Evolutionary conservation across 2,113 vertebrate genomes (phyloP), one percentile per base, ranked within the genome.

Genomic region (Poeciliopsis retropinna): DNA sequence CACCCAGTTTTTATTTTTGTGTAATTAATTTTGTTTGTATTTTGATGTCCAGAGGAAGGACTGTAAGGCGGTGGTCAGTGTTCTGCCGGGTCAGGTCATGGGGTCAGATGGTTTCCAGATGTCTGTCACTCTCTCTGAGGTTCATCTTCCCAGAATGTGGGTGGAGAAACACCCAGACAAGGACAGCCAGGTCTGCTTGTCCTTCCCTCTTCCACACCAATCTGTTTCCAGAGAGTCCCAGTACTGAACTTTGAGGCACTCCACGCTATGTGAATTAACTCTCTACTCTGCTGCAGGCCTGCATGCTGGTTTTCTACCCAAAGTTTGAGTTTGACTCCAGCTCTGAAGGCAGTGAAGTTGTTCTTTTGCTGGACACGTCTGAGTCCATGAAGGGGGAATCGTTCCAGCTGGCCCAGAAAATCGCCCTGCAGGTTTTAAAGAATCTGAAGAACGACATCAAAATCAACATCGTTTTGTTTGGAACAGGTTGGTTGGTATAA

Each of bases 231-330:
- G 9, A 57, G 51, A 57, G 22, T n/a, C 51, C 22, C 51, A 11
- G 51, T 25, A 25, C 51, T 25, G 51, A n/a, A 57, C 51, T 9
- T 25, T 57, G 51, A n/a, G 51, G 5, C 7, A 57, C 25, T n/a
- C 51, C 51, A 57, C 51, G 25, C 22, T 54, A 25, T 3, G 51
- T 9, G 7, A 25, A n/a, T n/a, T 10, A 57, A 12, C 34, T 5
- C 28, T 3, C 5, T 1, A 19, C 29, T n/a, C 34, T 76, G n/a
- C 76, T 84, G 1, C 61, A 97, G 96, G 96, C 95, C 72, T 97
- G 95, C 85, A 96, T 96, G 95, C 86, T 97, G 75, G 95, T 97
- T 39, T 97, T 98, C 90, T 95, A 96, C 67, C 94, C 96, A 8
- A 75, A 95, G 32, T 95, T 97, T 68, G 76, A 89, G 19, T 25